Conservation (phyloP, 2,888 invertebrate genomes). For the Xestia sexstrigata region DNA sequence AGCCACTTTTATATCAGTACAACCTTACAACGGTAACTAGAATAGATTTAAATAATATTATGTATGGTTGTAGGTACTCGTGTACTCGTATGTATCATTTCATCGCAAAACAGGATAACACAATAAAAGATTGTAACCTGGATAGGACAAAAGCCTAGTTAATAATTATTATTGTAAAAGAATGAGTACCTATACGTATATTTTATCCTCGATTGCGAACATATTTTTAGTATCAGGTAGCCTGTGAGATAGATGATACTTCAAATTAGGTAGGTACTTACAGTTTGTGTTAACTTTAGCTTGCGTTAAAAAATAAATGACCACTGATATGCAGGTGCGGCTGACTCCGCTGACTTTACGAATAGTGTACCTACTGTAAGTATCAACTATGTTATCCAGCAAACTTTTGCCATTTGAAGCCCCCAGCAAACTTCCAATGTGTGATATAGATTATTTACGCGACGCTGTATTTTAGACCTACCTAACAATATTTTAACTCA, state of each 20-base stretch:
- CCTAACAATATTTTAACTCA: not conserved
- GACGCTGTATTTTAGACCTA: not conserved
- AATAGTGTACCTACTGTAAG: not conserved
- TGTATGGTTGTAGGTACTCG: not conserved
- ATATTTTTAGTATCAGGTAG: not conserved
- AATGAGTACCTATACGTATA: not conserved
- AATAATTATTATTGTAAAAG: not conserved
- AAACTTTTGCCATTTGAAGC: not conserved
- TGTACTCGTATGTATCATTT: not conserved
- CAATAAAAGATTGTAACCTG: not conserved
- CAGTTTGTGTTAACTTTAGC: not conserved
- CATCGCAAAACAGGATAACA: not conserved
- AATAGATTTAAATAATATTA: too few relatives aligned
- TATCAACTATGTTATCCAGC: not conserved
- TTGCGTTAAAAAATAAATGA: not conserved
- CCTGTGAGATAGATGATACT: not conserved
- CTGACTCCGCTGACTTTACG: not conserved
- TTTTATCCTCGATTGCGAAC: slow-evolving; percentile 3
- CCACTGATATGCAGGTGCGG: too few relatives aligned
- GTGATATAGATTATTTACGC: not conserved
- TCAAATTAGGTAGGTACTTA: not conserved
- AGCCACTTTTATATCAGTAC: too few relatives aligned
- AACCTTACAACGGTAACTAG: too few relatives aligned
- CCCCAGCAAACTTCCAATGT: not conserved
- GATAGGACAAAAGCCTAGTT: not conserved